Evolutionary conservation across 2,888 invertebrate species (phyloP), one percentile per base, ranked within the genome.

Genomic region (Chymomyza caudatula): DNA sequence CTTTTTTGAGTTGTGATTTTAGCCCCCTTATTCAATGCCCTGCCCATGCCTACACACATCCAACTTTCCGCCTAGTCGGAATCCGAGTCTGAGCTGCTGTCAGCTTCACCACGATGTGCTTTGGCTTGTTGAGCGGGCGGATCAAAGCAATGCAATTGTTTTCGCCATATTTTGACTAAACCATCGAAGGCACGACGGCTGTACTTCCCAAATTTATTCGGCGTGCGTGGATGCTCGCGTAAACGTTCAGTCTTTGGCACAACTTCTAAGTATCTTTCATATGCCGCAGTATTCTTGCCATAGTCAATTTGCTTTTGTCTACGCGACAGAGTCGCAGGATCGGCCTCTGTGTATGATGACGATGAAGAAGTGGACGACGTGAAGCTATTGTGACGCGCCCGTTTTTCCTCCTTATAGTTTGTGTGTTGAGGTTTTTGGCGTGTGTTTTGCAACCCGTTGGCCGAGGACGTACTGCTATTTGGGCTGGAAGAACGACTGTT

Each of bases 261-360:
- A 78, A 91, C 79, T 76, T 92, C 91, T 8, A 92, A 86, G 78
- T 96, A 98, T 89, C 94, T 93, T 76, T 95, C 94, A 89, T 98
- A 98, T 47, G 96, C 96, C 73, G 94, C 90, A 25, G 98, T 98
- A 87, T 97, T 97, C 91, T 97, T 98, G 11, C 98, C 98, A 91
- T 96, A 98, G 89, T 97, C 97, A 83, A 98, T 95, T 91, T 97
- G 97, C 90, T 98, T 98, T 87, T 97, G 97, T 51, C 98, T 92
- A 70, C 98, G 93, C 47, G 92, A 91, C 65, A 98, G 90, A 22
- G 95, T 90, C 3, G 86, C 91, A 15, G 94, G 92, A 91, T 98
- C 96, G 5, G 93, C 93, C 91, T 97, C 97, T 3, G 64, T 67
- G 17, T 81, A 86, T 29, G 84, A 78, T 0, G 86, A 86, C 0